Conservation (phyloP, 2,797 vertebrate genomes). For the Psittacula echo region DNA sequence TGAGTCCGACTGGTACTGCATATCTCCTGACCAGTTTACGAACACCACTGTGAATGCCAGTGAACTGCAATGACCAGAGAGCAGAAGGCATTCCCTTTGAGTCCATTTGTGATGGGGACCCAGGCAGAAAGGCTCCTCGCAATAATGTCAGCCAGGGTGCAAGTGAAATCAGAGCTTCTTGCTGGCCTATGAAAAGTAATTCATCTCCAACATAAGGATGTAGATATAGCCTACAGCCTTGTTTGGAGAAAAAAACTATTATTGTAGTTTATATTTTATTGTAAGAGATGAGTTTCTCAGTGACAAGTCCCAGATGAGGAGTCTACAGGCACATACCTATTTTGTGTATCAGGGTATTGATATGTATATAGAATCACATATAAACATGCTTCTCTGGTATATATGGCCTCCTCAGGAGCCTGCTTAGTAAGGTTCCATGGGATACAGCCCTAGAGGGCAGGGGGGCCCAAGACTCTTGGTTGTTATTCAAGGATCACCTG, state of each 20-base stretch:
- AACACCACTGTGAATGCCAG: rapidly evolving
- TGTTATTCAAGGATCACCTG: too few relatives aligned
- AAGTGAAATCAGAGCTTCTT: neutral
- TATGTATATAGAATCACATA: neutral
- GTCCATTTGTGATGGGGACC: neutral
- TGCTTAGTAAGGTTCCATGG: too few relatives aligned
- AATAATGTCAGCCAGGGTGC: neutral
- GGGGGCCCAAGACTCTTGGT: too few relatives aligned
- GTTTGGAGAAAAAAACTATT: neutral
- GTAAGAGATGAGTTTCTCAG: neutral
- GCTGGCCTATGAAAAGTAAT: neutral
- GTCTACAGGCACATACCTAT: neutral
- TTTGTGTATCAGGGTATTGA: neutral
- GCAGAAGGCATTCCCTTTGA: neutral
- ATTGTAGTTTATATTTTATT: neutral
- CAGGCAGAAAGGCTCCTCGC: neutral
- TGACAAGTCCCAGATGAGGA: neutral
- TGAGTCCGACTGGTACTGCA: rapidly evolving
- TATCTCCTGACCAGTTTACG: neutral
- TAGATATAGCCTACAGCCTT: neutral
- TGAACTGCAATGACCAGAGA: neutral
- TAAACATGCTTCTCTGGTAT: neutral
- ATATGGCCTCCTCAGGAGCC: too few relatives aligned
- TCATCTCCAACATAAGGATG: neutral
- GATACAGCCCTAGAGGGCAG: too few relatives aligned